These are phyloP conservation scores for Setophaga kirtlandii DNA, from an alignment of 2,113 vertebrate genomes.

Conservation along the genomic window DNA sequence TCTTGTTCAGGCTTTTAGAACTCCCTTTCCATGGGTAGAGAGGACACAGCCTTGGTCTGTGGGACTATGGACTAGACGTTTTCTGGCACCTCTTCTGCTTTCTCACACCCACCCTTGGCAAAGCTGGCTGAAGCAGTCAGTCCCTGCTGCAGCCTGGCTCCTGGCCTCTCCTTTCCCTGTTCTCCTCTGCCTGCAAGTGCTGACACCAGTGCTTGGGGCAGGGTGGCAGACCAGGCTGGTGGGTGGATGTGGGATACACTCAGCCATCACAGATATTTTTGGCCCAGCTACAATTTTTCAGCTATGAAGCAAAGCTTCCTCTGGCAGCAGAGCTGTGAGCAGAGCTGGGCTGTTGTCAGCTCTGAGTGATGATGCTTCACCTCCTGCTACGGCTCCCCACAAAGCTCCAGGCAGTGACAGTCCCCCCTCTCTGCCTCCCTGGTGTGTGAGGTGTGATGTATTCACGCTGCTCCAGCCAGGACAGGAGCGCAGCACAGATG, in stretches of 20 bases:
- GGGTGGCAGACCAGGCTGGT: not conserved
- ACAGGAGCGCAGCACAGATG: accelerated
- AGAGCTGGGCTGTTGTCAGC: not conserved
- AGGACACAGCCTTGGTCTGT: not conserved
- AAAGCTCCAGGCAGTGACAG: accelerated
- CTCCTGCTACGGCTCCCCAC: not conserved
- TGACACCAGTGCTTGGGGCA: slow-evolving; percentile 4
- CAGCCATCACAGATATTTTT: slow-evolving; percentile 9
- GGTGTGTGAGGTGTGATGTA: not conserved
- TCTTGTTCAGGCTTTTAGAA: not conserved
- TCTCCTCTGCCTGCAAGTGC: not conserved
- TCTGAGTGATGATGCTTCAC: accelerated
- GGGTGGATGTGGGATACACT: not conserved
- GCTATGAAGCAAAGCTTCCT: not conserved
- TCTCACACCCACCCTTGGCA: not conserved
- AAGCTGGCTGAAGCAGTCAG: not conserved
- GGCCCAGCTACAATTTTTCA: not conserved
- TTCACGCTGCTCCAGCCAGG: accelerated
- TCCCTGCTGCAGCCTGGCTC: not conserved
- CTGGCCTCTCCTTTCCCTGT: not conserved
- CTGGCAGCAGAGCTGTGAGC: not conserved
- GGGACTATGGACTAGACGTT: not conserved
- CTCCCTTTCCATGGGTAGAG: not conserved
- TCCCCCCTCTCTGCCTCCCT: not conserved
- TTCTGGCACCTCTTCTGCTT: not conserved